phyloP scores from a whole-genome alignment of 2,888 invertebrate genomes.

The Drosophila neoperkinsi region DNA sequence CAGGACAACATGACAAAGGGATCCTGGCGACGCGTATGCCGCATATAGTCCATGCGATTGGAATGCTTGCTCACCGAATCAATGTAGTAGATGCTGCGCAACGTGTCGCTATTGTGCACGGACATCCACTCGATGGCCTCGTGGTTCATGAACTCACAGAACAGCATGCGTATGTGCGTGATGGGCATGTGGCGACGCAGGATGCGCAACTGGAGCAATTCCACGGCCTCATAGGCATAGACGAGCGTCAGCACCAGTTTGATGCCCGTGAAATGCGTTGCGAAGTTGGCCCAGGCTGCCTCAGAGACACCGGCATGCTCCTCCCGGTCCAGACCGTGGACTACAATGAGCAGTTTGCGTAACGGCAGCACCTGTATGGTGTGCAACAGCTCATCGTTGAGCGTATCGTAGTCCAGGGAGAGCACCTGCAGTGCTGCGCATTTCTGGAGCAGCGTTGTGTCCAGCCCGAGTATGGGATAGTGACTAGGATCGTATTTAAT shows the following conservation, averaged over 20 bases:
- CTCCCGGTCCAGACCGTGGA: conserved; percentile 88
- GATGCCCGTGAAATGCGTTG: conserved; percentile 80
- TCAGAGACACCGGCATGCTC: conserved; percentile 88
- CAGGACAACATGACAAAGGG: conserved; percentile 88
- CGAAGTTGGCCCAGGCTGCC: conserved; percentile 88
- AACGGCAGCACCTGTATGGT: conserved; percentile 85
- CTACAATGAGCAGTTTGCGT: conserved; percentile 88
- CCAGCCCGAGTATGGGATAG: conserved; percentile 87
- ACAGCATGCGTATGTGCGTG: conserved; percentile 90
- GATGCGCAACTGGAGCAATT: conserved; percentile 87
- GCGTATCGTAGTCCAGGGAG: conserved; percentile 84
- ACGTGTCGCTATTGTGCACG: conserved; percentile 80
- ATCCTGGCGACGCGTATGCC: conserved; percentile 79
- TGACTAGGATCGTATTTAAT: conserved; percentile 90
- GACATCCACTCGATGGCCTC: conserved; percentile 84
- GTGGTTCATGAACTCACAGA: conserved; percentile 88
- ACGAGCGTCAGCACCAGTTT: conserved; percentile 85
- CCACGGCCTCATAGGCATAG: conserved; percentile 89
- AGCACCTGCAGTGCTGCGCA: conserved; percentile 87
- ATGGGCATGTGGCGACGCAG: conserved; percentile 90
- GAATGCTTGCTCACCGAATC: conserved; percentile 83
- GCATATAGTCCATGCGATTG: conserved; percentile 54
- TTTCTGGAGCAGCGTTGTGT: conserved; percentile 87
- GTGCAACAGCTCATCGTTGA: conserved; percentile 83
- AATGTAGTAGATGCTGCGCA: conserved; percentile 84